Base-by-base conservation (phyloP, 2,113 vertebrate species). In the Eolophus roseicapilla region DNA sequence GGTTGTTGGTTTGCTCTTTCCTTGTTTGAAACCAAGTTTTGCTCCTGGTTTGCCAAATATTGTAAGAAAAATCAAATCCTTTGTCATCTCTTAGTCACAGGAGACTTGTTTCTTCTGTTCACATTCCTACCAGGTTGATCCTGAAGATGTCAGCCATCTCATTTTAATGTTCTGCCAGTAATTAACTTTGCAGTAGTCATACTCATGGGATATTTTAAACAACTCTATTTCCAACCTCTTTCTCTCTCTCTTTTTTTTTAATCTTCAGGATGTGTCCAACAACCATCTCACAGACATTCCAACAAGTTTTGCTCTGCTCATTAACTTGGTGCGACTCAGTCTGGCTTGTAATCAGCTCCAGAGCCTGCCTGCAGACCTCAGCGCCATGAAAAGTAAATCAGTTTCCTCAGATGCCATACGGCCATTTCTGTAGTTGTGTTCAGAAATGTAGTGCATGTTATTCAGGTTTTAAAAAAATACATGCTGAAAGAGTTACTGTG, bases 181-280 rank as follows among this genome's bases (percentile, higher is more conserved):
- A 96, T 97, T 96, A 95, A 94, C 70, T 85, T 82, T 46, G 77
- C 86, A 35, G 27, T 13, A 64, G 44, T 49, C 23, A n/a, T 55
- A 49, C 96, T 77, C 74, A 0, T 62, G 93, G 92, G 95, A 93
- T 79, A 65, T 46, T 78, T 49, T 33, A 73, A 67, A 29, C 43
- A 5, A 27, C 39, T 76, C 85, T 94, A 11, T 93, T 90, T 89
- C 80, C 90, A 57, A 68, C 28, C 65, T 78, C 64, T 63, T 12
- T 87, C 5, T 84, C 71, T 89, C 9, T 83, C 91, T 41, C 82
- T 10, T 83, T 55, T 68, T 80, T 55, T 93, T 27, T 67, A 79
- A 96, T 69, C 92, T 84, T 82, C 98, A 99, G 99, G 99, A 99
- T 90, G 82, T 99, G 83, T 99, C 99, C 89, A 98, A 98, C 96